A percentile compares a stretch with the other conserved stretches of the same genome.
phyloP scores from a whole-genome alignment of 2,113 vertebrate genomes.

The Lophius piscatorius region DNA sequence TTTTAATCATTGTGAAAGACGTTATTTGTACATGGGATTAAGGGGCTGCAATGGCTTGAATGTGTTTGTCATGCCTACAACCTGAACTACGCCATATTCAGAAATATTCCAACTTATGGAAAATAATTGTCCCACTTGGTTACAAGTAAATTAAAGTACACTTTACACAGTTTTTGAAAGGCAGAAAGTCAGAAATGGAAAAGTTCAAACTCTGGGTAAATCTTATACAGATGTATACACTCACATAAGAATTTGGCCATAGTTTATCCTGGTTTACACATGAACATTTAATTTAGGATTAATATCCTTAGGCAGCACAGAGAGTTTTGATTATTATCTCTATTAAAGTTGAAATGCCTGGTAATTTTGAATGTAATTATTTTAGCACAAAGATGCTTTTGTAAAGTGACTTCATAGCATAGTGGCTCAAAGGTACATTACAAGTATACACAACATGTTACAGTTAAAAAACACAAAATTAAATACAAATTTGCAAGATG shows the following conservation, averaged over 20 bases:
- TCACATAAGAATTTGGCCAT: background rate
- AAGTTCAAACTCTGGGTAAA: background rate
- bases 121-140: background rate
- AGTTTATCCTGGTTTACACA: background rate
- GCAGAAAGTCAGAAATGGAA: constrained; percentile 2
- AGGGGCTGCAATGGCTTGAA: background rate
- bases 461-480: no score
- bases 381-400: background rate
- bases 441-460: background rate
- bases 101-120: constrained; percentile 5
- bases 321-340: background rate
- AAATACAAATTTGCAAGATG: no score
- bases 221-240: constrained; percentile 13
- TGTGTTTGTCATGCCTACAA: background rate
- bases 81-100: constrained; percentile 1
- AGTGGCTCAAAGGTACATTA: constrained; percentile 3
- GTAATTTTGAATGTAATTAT: background rate
- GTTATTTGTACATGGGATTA: no score
- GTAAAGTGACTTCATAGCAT: background rate
- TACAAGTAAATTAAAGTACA: constrained; percentile 1
- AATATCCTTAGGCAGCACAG: background rate
- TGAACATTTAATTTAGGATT: background rate
- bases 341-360: background rate
- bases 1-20: background rate
- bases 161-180: constrained; percentile 1